Evolutionary conservation across 2,888 invertebrate species (phyloP), one percentile per base, ranked within the genome.

Genomic region (Ornithoptera alexandrae): DNA sequence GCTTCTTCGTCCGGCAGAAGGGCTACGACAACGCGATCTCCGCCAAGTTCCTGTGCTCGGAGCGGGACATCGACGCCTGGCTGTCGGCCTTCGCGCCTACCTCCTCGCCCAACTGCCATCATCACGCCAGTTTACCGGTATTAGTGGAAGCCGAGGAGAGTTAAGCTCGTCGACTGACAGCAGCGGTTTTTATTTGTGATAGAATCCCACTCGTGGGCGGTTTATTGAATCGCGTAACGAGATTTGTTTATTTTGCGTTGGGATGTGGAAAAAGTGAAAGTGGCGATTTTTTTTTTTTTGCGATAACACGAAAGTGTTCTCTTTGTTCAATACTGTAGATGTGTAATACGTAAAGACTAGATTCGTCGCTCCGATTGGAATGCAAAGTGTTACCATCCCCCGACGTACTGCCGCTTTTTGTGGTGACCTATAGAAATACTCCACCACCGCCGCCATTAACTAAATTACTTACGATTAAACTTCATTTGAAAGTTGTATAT

Each of bases 21-120:
- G 94, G 94, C n/a, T 94, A 94, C 80, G 95, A 95, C 77, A 93
- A 94, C 39, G 93, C 94, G 20, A 91, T 94, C 73, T 92, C 93
- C 1, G 88, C 94, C 12, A 94, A 93, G 72, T 94, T 95, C 79
- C 79, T 93, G 75, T 94, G 94, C 74, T 88, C 93, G 24, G 90
- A 93, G 69, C 86, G 93, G 70, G 94, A 94, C 56, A 78, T 94
- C 71, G 94, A 94, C 36, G 89, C 93, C 56, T 95, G 95, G 94
- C 81, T 94, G 64, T 82, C 90, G 36, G 95, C 94, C 60, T 94
- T 95, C 81, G 92, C 94, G 24, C 88, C 92, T 4, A 74, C 81
- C 56, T 82, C 86, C 8, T 90, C 93, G 2, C 84, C 93, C n/a
- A 83, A 79, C 59, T 81, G 93, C 65, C 93, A 92, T 73, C 93